phyloP scores from a whole-genome alignment of 2,797 vertebrate species.

The Hemibagrus guttatus region DNA sequence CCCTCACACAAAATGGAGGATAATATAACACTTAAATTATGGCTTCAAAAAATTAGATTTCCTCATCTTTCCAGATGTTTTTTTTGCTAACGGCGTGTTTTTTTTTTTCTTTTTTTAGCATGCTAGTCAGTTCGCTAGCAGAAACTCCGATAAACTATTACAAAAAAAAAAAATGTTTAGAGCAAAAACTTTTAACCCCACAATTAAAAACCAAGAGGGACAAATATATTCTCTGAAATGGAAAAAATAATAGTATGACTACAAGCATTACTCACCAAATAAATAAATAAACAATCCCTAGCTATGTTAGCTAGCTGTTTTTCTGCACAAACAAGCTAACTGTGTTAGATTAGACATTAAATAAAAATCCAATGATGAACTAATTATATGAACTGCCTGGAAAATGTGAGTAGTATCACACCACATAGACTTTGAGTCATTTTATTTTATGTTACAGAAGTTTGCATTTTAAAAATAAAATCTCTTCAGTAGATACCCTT shows the following conservation, averaged over 20 bases:
- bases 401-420: not conserved
- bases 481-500: not conserved
- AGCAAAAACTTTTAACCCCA: not conserved
- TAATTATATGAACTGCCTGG: not conserved
- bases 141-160: not conserved
- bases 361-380: not conserved
- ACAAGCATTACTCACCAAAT: not conserved
- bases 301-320: not conserved
- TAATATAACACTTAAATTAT: not conserved
- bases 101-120: not conserved
- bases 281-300: not conserved
- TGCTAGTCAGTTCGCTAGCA: not conserved
- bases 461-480: not conserved
- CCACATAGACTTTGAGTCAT: not conserved
- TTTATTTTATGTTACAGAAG: not conserved
- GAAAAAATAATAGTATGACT: not conserved
- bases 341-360: not conserved
- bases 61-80: too few relatives aligned
- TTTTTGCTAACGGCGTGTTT: too few relatives aligned
- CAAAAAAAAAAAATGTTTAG: not conserved
- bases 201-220: too few relatives aligned
- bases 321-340: not conserved
- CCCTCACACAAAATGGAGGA: not conserved
- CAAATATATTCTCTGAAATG: not conserved
- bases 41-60: too few relatives aligned